Evolutionary conservation across 1,140 invertebrate genomes (phyloP), one percentile per base, ranked within the genome.

Genomic region (Caenorhabditis brenneri): DNA sequence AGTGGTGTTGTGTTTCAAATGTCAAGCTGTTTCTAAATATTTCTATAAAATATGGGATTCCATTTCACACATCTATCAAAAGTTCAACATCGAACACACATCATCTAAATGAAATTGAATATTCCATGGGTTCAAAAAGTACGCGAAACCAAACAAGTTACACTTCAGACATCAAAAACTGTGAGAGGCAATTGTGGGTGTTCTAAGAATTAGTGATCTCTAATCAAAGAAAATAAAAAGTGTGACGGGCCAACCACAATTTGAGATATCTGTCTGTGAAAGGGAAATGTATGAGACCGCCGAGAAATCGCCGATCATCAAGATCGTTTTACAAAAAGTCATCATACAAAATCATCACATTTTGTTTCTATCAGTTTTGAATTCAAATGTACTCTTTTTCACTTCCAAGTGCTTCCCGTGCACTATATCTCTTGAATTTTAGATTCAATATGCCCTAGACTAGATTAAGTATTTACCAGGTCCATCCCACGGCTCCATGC

Each of bases 401-500:
- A 27, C 24, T 22, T 22, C 10, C n/a, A 5, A 55, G 15, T 10
- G 53, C 53, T 55, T 55, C 53, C 22, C 24, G 27, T 29, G 53
- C 24, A 55, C 22, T 55, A 51, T 16, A n/a, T n/a, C n/a, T 12
- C 15, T 19, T 51, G 42, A 79, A n/a, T 49, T 4, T 48, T 4
- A 12, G 24, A 46, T 3, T 48, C 24, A 31, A 6, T 22, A 12
- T 19, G 51, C 46, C 1, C 36, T 81, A 24, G 49, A 29, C 4
- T 39, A 81, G 33, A 65, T 48, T 42, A 60, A 81, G 3, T 48
- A 81, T 83, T 79, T 83, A 93, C 92, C 92, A 83, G 93, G 93
- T 58, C 97, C 97, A 92, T 99, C 97, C 97, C 97, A 99, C 0
- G 97, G 97, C 91, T 99, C 97, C 97, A 99, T 99, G 2, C 94